A percentile compares a stretch with the other conserved stretches of the same genome.
Evolutionary conservation across 2,113 vertebrate genomes (phyloP).

Genomic region (Zosterops japonicus): DNA sequence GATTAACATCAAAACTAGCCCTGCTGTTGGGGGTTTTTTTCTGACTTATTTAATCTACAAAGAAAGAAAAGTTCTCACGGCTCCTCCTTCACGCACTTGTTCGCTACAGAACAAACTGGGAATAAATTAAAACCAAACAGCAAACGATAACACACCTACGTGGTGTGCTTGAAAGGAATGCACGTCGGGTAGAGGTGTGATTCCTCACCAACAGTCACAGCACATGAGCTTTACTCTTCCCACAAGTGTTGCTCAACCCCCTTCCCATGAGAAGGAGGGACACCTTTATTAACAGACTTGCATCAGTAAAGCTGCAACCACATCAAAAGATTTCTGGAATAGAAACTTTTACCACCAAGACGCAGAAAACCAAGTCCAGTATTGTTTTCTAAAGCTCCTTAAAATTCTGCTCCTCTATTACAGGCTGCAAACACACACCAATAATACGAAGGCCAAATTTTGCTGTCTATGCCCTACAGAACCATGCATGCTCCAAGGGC

Average conservation of each 20-base stretch:
- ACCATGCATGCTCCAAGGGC: fast-evolving
- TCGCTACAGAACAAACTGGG: neutral
- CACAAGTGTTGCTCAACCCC: neutral
- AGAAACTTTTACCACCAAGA: neutral
- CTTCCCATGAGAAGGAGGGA: neutral
- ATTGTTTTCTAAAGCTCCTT: neutral
- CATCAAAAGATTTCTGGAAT: neutral
- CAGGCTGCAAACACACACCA: neutral
- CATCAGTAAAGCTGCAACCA: neutral
- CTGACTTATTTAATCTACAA: neutral
- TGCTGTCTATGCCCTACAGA: fast-evolving
- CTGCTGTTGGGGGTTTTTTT: neutral
- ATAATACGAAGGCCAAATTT: neutral
- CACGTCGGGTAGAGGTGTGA: neutral
- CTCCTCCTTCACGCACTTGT: neutral
- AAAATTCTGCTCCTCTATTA: neutral
- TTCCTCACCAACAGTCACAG: neutral
- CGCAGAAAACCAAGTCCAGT: neutral
- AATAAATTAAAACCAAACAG: neutral
- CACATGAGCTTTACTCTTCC: neutral
- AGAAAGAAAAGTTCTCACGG: neutral
- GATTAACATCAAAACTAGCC: neutral
- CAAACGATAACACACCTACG: neutral
- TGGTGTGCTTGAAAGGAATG: neutral
- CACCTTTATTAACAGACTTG: neutral